Evolutionary conservation across 2,888 invertebrate species (phyloP).

Genomic region (Stenurella melanura): DNA sequence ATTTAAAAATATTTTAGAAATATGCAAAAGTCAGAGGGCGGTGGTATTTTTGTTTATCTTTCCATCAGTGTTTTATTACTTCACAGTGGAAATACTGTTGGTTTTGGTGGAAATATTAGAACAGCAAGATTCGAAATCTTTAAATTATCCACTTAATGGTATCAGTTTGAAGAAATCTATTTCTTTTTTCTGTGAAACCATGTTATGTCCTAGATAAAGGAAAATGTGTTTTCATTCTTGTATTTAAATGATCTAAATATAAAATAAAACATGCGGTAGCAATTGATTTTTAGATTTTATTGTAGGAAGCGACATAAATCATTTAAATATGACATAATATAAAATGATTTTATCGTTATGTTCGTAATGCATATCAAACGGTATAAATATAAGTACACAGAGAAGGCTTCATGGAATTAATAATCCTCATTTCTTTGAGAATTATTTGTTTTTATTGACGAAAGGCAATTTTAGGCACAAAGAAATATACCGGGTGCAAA

Average conservation of each 20-base stretch:
- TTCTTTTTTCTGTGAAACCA: neutral
- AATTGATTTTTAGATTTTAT: neutral
- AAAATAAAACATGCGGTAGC: neutral
- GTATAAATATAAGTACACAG: no score
- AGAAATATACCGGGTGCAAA: no score
- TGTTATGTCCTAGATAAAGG: neutral
- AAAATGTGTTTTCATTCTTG: neutral
- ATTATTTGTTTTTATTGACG: no score
- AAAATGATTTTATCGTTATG: neutral
- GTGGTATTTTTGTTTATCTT: slow-evolving; percentile 4
- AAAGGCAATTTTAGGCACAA: no score
- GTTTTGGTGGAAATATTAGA: neutral
- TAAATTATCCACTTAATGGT: neutral
- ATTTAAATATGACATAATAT: neutral
- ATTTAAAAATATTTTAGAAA: neutral
- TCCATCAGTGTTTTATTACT: slow-evolving; percentile 12
- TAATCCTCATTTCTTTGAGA: no score
- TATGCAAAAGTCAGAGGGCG: neutral
- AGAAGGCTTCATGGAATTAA: no score
- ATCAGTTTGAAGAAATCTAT: slow-evolving; percentile 4
- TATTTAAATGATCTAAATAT: neutral
- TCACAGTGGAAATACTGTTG: neutral
- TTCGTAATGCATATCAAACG: no score
- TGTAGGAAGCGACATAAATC: neutral
- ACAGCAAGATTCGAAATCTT: neutral